Conservation (phyloP, 2,113 vertebrate genomes). For the Phocoena sinus region DNA sequence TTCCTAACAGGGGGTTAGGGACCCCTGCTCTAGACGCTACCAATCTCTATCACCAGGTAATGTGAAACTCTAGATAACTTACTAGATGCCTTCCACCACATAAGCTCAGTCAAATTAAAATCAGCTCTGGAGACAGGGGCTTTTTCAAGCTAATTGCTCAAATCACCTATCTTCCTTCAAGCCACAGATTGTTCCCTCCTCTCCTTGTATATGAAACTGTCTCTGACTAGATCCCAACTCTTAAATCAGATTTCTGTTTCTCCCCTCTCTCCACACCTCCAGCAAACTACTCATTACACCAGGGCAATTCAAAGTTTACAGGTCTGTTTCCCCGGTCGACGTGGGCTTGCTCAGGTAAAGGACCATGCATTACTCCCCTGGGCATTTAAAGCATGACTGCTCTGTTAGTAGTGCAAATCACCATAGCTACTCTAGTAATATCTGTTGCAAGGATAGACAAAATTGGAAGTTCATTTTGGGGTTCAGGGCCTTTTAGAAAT, state of each 20-base stretch:
- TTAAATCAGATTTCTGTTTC: not conserved
- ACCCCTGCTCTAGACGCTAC: not conserved
- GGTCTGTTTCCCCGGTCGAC: not conserved
- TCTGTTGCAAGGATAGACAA: not conserved
- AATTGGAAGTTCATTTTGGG: not conserved
- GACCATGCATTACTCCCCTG: not conserved
- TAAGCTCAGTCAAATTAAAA: not conserved
- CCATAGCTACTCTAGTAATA: not conserved
- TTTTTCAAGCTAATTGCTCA: not conserved
- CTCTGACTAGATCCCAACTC: not conserved
- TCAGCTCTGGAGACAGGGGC: not conserved
- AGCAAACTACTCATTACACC: not conserved
- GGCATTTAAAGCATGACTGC: not conserved
- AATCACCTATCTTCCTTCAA: not conserved
- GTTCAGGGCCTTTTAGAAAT: not conserved
- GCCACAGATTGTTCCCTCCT: not conserved
- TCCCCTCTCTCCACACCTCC: not conserved
- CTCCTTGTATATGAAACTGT: not conserved
- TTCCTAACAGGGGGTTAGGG: too few species aligned
- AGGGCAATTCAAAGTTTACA: not conserved
- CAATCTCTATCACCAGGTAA: not conserved
- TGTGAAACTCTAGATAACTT: not conserved
- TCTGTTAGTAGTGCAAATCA: not conserved
- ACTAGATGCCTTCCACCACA: not conserved
- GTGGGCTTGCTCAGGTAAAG: not conserved